Base-by-base conservation (phyloP, 2,797 vertebrate species). In the Oreochromis grahami region DNA sequence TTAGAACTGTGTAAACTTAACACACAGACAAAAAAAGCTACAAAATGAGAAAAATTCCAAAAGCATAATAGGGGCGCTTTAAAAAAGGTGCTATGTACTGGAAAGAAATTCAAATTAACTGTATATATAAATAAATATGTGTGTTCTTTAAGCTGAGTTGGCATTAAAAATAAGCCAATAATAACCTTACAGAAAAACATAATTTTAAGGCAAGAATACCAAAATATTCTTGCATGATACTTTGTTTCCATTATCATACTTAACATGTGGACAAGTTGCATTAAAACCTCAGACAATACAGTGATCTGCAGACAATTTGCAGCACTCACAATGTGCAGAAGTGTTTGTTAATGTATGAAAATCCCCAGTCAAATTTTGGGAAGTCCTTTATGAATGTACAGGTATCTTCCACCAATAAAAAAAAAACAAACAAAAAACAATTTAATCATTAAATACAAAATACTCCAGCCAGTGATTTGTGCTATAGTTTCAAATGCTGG, bases 401-500 rank as follows among this genome's bases (percentile, higher is more conserved):
- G 10, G 4, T 45, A 29, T 21, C 48, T 34, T 53, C 65, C 41
- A 29, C 79, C 19, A 50, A 74, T 48, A 50, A 34, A 74, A 74
- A 74, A 74, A 70, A 63, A 13, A 0, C 11, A 63, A 63, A 63
- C 58, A 63, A 63, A 63, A 63, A 63, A 63, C 38, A 45, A 41
- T 17, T 41, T n/a, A 78, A 77, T 26, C n/a, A 80, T 51, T 50
- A 74, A 70, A 84, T 63, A 74, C 55, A 41, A 81, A 82, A 63
- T 87, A 80, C 81, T 90, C 90, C 88, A 80, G 84, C 83, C 79
- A 65, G 79, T 50, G 58, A 24, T 56, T 89, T 93, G 91, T 94
- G 93, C 90, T 91, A 21, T 87, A 88, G 86, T 86, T 89, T 80
- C 77, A 86, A 78, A 84, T 87, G 91, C 89, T 93, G 92, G 91